Evolutionary conservation across 2,797 vertebrate species (phyloP).

Genomic region (Galaxias olidus): DNA sequence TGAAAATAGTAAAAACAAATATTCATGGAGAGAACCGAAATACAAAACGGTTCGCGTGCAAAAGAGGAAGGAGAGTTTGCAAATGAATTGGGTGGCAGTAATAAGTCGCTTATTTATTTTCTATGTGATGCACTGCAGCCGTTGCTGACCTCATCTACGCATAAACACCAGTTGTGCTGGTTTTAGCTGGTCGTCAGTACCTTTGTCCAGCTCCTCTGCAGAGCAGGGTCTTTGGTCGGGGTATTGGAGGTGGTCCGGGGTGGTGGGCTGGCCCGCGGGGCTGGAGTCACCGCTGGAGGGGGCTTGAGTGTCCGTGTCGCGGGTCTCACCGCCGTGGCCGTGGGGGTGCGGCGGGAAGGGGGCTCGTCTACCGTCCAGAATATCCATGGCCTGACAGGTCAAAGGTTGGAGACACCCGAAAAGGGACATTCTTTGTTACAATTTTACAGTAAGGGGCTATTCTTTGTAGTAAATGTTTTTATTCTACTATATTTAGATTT

Average conservation of each 20-base stretch:
- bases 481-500: neutral
- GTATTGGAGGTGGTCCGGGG: constrained; percentile 84
- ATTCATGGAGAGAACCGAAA: no score
- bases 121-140: no score
- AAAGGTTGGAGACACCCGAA: constrained; percentile 36
- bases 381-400: constrained; percentile 83
- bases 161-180: no score
- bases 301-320: constrained; percentile 91
- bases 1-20: constrained; percentile 86
- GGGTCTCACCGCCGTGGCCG: constrained; percentile 78
- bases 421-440: neutral
- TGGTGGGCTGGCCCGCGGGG: constrained; percentile 81
- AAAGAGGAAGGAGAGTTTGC: no score
- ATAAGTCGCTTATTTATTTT: no score
- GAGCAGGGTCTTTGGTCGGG: constrained; percentile 90
- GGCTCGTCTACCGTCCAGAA: constrained; percentile 88
- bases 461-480: neutral
- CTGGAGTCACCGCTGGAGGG: constrained; percentile 89
- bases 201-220: constrained; percentile 90
- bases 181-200: constrained; percentile 70
- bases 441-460: neutral
- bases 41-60: no score
- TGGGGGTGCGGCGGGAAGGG: constrained; percentile 87
- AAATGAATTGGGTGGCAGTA: no score
- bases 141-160: no score